Evolutionary conservation across 2,888 invertebrate genomes (phyloP), one percentile per base, ranked within the genome.

Genomic region (Miltochrista miniata): DNA sequence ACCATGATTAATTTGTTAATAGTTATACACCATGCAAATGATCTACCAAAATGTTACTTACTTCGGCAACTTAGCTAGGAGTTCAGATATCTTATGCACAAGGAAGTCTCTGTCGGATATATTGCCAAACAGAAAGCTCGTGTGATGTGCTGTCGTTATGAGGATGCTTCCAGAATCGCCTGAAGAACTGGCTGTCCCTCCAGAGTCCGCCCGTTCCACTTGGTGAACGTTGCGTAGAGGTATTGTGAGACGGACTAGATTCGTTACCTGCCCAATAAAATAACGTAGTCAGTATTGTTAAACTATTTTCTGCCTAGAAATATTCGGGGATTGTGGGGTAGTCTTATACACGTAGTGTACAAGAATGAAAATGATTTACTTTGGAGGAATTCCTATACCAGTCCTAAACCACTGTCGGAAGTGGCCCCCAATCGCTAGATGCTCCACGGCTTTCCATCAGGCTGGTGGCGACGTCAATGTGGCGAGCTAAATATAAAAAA

Each of bases 21-120:
- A 13, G n/a, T 30, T 4, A 13, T 33, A 38, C 34, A 44, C 5
- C 37, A 34, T 15, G 41, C 42, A 45, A 24, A 24, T 24, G 18
- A 24, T 10, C 13, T 18, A 14, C 10, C 8, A 61, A 42, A 47
- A 37, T 7, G 15, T 11, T 1, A 79, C 88, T 84, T 61, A 92
- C 92, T 89, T 91, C 0, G 92, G 90, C 55, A 92, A 94, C 81
- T 95, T 95, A 0, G 96, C 94, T 2, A 98, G 91, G 14, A 98
- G 93, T 78, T 98, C 97, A 0, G 97, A 96, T 61, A 99, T 95
- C 87, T 98, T 98, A 74, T 96, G 94, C 5, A 98, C 94, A 7
- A 99, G 93, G 80, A 98, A 96, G 74, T 98, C 96, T 56, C 98
- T 92, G 76, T 98, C 98, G 18, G 94, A 93, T 65, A 99, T 96